These are phyloP conservation scores for Daubentonia madagascariensis DNA, from an alignment of 2,113 vertebrate species.

Conservation along the genomic window DNA sequence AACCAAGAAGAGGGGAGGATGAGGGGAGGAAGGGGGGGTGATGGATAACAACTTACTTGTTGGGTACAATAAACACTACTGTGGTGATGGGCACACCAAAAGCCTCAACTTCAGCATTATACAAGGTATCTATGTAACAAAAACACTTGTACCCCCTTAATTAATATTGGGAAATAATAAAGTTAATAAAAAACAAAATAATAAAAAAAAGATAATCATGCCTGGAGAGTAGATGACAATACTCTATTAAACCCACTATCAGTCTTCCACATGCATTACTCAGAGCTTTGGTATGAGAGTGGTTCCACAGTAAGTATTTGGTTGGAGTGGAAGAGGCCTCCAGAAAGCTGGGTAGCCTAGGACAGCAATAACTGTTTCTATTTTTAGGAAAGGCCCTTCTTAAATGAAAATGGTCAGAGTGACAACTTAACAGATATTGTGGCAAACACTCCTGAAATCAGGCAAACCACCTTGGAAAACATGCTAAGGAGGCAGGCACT, in stretches of 20 bases:
- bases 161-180: too few relatives aligned
- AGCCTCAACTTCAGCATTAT: too few relatives aligned
- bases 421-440: background rate
- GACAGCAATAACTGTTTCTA: background rate
- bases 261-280: background rate
- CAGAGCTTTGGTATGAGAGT: background rate
- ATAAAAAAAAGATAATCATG: too few relatives aligned
- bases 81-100: too few relatives aligned
- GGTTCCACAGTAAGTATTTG: background rate
- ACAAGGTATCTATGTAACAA: too few relatives aligned
- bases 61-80: too few relatives aligned
- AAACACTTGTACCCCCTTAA: too few relatives aligned
- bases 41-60: too few relatives aligned
- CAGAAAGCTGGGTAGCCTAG: background rate
- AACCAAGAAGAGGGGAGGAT: too few relatives aligned
- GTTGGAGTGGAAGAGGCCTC: background rate
- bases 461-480: background rate
- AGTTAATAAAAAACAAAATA: too few relatives aligned
- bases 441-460: background rate
- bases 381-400: background rate
- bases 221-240: background rate
- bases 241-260: background rate
- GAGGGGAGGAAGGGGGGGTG: too few relatives aligned
- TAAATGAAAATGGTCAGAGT: background rate
- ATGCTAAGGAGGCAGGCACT: background rate